These are phyloP conservation scores for Bovichtus diacanthus DNA, from an alignment of 2,797 vertebrate genomes.

Conservation along the genomic window DNA sequence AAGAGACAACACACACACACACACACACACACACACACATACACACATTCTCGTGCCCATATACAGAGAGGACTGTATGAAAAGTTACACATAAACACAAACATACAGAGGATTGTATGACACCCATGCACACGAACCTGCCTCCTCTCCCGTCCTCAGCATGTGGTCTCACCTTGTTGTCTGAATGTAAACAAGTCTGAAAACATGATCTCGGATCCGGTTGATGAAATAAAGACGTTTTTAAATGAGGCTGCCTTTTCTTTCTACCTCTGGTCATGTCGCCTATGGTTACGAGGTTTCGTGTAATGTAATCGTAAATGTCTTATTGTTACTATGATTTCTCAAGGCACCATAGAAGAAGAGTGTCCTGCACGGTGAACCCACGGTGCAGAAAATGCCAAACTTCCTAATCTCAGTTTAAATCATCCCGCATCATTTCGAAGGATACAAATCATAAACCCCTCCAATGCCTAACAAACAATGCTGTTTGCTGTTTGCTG, in stretches of 20 bases:
- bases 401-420: not conserved
- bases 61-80: conserved; percentile 68
- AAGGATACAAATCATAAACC: not conserved
- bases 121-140: conserved; percentile 69
- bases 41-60: conserved; percentile 36
- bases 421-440: not conserved
- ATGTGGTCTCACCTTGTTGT: conserved; percentile 78
- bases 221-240: conserved; percentile 79
- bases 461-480: not conserved
- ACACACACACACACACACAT: conserved; percentile 6
- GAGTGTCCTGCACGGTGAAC: not conserved
- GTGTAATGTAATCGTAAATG: too few species aligned
- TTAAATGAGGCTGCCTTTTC: conserved; percentile 56
- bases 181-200: conserved; percentile 78
- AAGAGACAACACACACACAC: not conserved
- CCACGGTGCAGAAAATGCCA: not conserved
- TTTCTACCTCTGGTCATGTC: conserved; percentile 2
- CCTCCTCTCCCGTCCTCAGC: conserved; percentile 75
- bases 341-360: not conserved
- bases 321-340: not conserved
- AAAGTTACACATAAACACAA: conserved; percentile 25
- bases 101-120: conserved; percentile 53
- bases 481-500: not conserved
- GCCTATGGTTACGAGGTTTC: too few species aligned
- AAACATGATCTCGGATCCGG: conserved; percentile 59